Evolutionary conservation across 2,888 invertebrate genomes (phyloP), one percentile per base, ranked within the genome.

Genomic region (Zelleria hepariella): DNA sequence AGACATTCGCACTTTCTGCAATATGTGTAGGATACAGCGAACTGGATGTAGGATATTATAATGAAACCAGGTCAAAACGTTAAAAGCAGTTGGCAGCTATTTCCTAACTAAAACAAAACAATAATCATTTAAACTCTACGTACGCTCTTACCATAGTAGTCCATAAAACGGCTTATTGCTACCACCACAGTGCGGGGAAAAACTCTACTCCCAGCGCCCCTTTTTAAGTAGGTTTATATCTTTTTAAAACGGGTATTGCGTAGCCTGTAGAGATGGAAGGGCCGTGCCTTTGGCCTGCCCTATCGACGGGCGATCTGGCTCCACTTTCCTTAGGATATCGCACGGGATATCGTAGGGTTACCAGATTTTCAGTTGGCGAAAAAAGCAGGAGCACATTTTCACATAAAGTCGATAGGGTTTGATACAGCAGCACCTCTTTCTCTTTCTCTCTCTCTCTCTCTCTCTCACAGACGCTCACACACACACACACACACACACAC

Each of bases 231-330:
- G 57, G 53, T 57, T 60, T 57, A 51, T 52, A 49, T 57, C 57
- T 60, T 56, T 56, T 60, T 60, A 60, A 57, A 60, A 57, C 57
- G 57, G 60, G 60, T 26, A 57, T 53, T 56, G 59, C 56, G 54
- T 24, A 54, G 54, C 7, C 23, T 7, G 18, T 24, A 15, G 54
- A 54, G 25, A 54, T 51, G 51, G 20, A 51, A 54, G 54, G 26
- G 24, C 25, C 24, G 26, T 24, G 15, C 32, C 32, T n/a, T 42
- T 51, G 51, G 51, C 51, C 18, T 51, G 51, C 23, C 51, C 51
- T 51, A 51, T 51, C 51, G 20, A 23, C 21, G 23, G 21, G 51
- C 20, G 20, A 51, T 51, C 51, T 51, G 15, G 15, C 32, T 42
- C 15, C 18, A 51, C 15, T 6, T 51, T 5, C 23, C 21, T 51